Base-by-base conservation (phyloP, 2,113 vertebrate genomes). In the Sminthopsis crassicaudata region DNA sequence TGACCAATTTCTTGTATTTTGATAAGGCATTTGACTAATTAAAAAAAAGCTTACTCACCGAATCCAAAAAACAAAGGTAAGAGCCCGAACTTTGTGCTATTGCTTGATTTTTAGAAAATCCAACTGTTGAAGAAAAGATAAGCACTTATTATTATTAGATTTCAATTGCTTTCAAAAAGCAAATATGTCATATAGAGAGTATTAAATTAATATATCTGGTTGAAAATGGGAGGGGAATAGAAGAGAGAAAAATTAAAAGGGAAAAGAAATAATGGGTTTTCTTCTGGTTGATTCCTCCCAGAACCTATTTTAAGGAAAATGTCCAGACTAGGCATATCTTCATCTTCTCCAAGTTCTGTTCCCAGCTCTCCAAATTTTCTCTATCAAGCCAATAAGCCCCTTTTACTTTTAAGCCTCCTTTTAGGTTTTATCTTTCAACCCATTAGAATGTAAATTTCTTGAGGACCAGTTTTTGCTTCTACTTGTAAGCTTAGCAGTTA, bases 51-150 rank as follows among this genome's bases (percentile, higher is more conserved):
- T 88, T 91, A 99, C 99, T 99, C 98, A 99, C 99, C 57, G 99
- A 99, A 97, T 99, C 99, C 98, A 99, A 98, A 98, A 99, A 99
- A 98, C 99, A 99, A 96, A 99, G 99, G 96, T 99, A 99, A 52
- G 96, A 84, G 92, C 99, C 99, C 7, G 98, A 98, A 97, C 99
- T 99, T 98, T 99, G 99, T 91, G 96, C 95, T 57, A 99, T 92
- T 2, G 99, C 99, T 98, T 98, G 98, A 97, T 99, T 99, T 98
- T 99, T 99, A 95, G 99, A 99, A 98, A 99, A 99, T 97, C 99
- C 99, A 94, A 99, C 99, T 99, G 98, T 98, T 98, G 98, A 97
- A 91, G 97, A 96, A 98, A 53, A 96, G 67, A 96, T 76, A 97
- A 97, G 93, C 5, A 94, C 50, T 67, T 89, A 36, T 92, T 53